Percentiles rank a stretch among this genome's conserved stretches.
Evolutionary conservation across 1,140 invertebrate genomes (phyloP).

Genomic region (Ephestia elutella): DNA sequence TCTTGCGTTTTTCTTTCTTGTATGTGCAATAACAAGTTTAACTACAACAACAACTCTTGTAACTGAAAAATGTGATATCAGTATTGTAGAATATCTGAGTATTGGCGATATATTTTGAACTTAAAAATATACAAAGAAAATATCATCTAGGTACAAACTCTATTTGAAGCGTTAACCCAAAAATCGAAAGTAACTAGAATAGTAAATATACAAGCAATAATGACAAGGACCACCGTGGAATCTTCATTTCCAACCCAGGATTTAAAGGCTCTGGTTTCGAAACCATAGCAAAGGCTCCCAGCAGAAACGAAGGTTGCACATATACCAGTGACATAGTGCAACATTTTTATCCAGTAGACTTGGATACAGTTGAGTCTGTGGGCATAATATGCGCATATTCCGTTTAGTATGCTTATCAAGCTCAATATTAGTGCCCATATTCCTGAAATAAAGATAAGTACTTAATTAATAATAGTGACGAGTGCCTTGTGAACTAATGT

Average conservation of each 20-base stretch:
- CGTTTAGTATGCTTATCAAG: slow-evolving; percentile 22
- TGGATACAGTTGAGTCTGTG: slow-evolving; percentile 13
- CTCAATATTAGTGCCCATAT: slow-evolving; percentile 25
- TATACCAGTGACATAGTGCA: slow-evolving; percentile 24
- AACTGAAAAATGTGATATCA: too few relatives aligned
- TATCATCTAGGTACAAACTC: not conserved
- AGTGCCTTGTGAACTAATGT: too few relatives aligned
- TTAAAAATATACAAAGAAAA: too few relatives aligned
- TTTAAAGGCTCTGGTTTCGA: slow-evolving; percentile 23
- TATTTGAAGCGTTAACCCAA: slow-evolving; percentile 6
- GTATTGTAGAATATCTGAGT: too few relatives aligned
- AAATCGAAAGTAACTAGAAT: slow-evolving; percentile 25
- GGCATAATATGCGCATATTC: slow-evolving; percentile 18
- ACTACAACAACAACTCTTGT: too few relatives aligned
- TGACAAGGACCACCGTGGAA: slow-evolving; percentile 13
- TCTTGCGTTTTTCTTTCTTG: too few relatives aligned
- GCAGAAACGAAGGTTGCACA: slow-evolving; percentile 18
- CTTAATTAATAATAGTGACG: slow-evolving; percentile 1
- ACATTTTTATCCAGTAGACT: slow-evolving; percentile 17
- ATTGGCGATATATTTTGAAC: too few relatives aligned
- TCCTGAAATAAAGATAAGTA: slow-evolving; percentile 24
- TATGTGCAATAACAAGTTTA: too few relatives aligned
- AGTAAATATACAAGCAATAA: slow-evolving; percentile 21
- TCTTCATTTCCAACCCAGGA: slow-evolving; percentile 19
- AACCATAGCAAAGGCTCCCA: slow-evolving; percentile 24